Base-by-base conservation (phyloP, 2,888 invertebrate species). In the Choristoneura rosaceana region DNA sequence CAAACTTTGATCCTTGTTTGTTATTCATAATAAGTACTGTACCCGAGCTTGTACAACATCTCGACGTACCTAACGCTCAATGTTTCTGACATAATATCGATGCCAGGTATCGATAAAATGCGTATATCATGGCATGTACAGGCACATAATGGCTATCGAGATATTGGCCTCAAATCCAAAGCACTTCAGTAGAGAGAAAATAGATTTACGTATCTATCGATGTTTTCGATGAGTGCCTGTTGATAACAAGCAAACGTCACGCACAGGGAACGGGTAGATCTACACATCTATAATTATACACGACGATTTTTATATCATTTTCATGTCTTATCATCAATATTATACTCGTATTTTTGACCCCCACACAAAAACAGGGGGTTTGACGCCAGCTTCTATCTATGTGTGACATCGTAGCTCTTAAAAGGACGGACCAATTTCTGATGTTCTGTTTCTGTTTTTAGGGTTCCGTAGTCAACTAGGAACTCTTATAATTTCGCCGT, bases 201-300 rank as follows among this genome's bases (percentile, higher is more conserved):
- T 64, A 59, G 64, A 61, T 52, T 61, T 52, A 50, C 64, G 15
- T 70, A 65, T 50, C 47, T 47, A 50, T 59, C 12, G 17, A 41
- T 50, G 47, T 10, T 25, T 55, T 64, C 12, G 17, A 25, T 62
- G n/a, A 45, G 33, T 59, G 63, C 58, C n/a, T 58, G 43, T 45
- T 33, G 70, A 64, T 70, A 62, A 69, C 62, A 70, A 64, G 58
- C 59, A 25, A 59, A 70, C 50, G 64, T 70, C 63, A 64, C 43
- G 63, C 59, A 70, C 59, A 65, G 25, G 10, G 38, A 50, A 50
- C 38, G 47, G 58, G 58, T 12, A 41, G 9, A 15, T 25, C 25
- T 25, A 25, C 2, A 38, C 4, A 38, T 38, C 38, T 38, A 5
- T 38, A 38, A 4, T 7, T 34, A 38, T 38, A 38, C 4, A 38